Evolutionary conservation across 2,888 invertebrate genomes (phyloP).

Genomic region (Diarsia rubi): DNA sequence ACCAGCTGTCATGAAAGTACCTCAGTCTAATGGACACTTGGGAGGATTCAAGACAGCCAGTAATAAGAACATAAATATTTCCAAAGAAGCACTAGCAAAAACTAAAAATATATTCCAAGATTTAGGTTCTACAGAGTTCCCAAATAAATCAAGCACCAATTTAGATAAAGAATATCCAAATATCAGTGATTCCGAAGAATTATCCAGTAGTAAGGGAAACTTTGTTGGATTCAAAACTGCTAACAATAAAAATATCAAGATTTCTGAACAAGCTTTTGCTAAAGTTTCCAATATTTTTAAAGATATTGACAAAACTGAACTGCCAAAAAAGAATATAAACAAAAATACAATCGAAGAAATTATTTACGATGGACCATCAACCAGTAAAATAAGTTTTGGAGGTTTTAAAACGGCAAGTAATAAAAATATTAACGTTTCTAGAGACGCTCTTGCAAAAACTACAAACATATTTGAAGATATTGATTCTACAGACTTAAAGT

Average conservation of each 20-base stretch:
- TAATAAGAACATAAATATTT: conserved; percentile 79
- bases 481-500: neutral
- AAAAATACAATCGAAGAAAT: neutral
- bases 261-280: conserved; percentile 41
- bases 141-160: conserved; percentile 18
- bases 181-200: neutral
- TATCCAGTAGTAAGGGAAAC: conserved; percentile 6
- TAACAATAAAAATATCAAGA: conserved; percentile 40
- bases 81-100: conserved; percentile 71
- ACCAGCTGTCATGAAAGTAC: neutral
- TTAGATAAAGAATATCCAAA: conserved; percentile 17
- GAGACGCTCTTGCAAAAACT: conserved; percentile 20
- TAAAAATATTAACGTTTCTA: conserved; percentile 6
- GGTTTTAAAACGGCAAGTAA: conserved; percentile 38
- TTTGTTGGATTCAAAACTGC: conserved; percentile 49
- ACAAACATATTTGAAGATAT: conserved; percentile 26
- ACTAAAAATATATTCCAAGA: conserved; percentile 74
- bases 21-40: neutral
- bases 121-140: conserved; percentile 41
- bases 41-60: conserved; percentile 73
- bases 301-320: conserved; percentile 36
- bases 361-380: neutral
- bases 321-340: neutral
- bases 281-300: conserved; percentile 38
- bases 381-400: neutral